Base-by-base conservation (phyloP, 1,140 invertebrate genomes). In the Lithobius niger region DNA sequence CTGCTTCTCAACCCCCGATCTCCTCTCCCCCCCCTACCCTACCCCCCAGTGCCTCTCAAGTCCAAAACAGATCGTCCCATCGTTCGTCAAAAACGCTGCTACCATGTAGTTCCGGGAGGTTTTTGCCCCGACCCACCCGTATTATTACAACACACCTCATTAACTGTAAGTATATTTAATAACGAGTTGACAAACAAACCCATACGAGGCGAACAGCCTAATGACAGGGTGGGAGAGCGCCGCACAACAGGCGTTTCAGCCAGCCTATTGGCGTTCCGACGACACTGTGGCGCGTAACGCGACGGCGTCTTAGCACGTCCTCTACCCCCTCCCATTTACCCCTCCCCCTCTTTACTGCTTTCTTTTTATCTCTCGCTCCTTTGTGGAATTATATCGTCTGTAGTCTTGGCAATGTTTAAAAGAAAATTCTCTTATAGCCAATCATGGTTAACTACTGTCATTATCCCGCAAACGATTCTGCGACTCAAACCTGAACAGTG, bases 171-270 rank as follows among this genome's bases (percentile, higher is more conserved):
- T 6, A 19, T 6, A 45, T 45, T 45, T 45, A 45, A 45, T 45
- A 45, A 45, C 43, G 43, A 45, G 43, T 45, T 45, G 43, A 45
- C 43, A 45, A 45, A 45, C 43, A 45, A 45, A 10, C 4, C 43
- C 43, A 45, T 10, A 13, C 6, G 43, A 45, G 19, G 19, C 43
- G 22, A 45, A 45, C 43, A 45, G 43, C 43, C 43, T 45, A 45
- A 45, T 45, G 18, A 45, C 43, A 45, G 43, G 43, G 43, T 45
- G 22, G 4, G n/a, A 10, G n/a, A n/a, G 31, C 10, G 31, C 10
- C 31, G 31, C 31, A n/a, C n/a, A n/a, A n/a, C n/a, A n/a, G n/a
- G n/a, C n/a, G n/a, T n/a, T n/a, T n/a, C n/a, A n/a, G 31, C 10
- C 31, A 36, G 10, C 31, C 31, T 36, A 36, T n/a, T 36, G 10